A percentile compares a stretch with the other conserved stretches of the same genome.
Conservation (phyloP, 2,888 invertebrate genomes). For the Dryococelus australis region DNA sequence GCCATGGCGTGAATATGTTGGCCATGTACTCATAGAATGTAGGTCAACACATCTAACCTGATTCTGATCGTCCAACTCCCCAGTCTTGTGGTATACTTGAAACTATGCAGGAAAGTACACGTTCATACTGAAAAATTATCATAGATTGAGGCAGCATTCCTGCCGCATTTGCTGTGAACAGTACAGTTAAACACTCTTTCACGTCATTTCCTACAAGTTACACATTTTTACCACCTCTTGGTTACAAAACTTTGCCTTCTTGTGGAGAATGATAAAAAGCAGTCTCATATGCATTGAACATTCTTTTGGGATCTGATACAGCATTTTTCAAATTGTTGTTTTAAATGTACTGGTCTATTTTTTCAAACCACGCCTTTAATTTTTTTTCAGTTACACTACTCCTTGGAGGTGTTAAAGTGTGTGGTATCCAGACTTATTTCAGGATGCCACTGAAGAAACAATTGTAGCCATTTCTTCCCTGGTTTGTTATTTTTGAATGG, state of each 20-base stretch:
- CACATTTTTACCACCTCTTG: constrained; percentile 48
- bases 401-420: constrained; percentile 51
- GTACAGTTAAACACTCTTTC: too few species aligned
- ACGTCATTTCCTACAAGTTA: constrained; percentile 50
- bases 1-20: constrained; percentile 47
- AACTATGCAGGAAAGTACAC: constrained; percentile 45
- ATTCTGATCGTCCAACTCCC: constrained; percentile 45
- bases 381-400: constrained; percentile 51
- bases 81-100: too few species aligned
- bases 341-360: constrained; percentile 50
- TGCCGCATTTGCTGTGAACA: too few species aligned
- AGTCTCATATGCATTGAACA: constrained; percentile 55
- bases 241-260: constrained; percentile 51
- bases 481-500: constrained; percentile 44
- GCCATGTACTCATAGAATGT: constrained; percentile 46
- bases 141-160: constrained; percentile 47
- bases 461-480: constrained; percentile 53
- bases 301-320: constrained; percentile 49
- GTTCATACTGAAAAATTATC: constrained; percentile 45
- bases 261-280: constrained; percentile 55
- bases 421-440: constrained; percentile 50
- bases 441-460: constrained; percentile 53
- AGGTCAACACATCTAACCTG: constrained; percentile 46
- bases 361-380: constrained; percentile 52
- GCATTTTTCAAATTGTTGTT: constrained; percentile 48